Conservation (phyloP, 1,140 invertebrate genomes). For the Alviniconcha marisindica region DNA sequence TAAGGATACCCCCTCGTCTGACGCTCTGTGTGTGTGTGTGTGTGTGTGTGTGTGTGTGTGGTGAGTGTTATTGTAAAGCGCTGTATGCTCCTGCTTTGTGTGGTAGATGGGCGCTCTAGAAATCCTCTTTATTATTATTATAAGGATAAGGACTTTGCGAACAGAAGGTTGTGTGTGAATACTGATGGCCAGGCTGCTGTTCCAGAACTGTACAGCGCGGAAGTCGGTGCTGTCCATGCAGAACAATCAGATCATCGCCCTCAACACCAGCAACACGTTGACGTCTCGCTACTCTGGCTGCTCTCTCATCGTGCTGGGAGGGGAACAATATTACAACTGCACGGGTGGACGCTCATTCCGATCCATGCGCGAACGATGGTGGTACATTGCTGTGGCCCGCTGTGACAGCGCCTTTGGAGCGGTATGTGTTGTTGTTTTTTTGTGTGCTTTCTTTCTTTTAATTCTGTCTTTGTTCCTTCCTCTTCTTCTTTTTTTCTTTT, state of each 20-base stretch:
- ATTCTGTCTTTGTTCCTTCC: too few species aligned
- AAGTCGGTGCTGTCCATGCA: slow-evolving; percentile 49
- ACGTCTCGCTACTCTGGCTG: slow-evolving; percentile 55
- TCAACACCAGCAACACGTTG: slow-evolving; percentile 49
- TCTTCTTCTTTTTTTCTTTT: too few species aligned
- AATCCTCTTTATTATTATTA: too few species aligned
- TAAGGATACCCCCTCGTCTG: too few species aligned
- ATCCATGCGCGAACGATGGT: slow-evolving; percentile 71
- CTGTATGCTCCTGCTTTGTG: too few species aligned
- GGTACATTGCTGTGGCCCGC: slow-evolving; percentile 70
- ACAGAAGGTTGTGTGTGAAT: too few species aligned
- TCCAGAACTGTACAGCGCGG: slow-evolving; percentile 54
- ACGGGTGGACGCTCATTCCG: slow-evolving; percentile 57
- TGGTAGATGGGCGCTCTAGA: too few species aligned
- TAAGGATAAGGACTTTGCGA: too few species aligned
- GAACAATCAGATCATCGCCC: slow-evolving; percentile 59
- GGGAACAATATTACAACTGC: slow-evolving; percentile 46
- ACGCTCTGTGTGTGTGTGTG: too few species aligned
- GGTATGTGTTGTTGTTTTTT: neutral
- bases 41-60: too few species aligned
- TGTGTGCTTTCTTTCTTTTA: neutral
- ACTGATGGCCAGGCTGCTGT: too few species aligned
- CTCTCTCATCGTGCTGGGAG: slow-evolving; percentile 33
- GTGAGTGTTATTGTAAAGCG: too few species aligned
- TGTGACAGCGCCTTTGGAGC: slow-evolving; percentile 51